Evolutionary conservation across 2,888 invertebrate species (phyloP).

Genomic region (Calameuta idolon): DNA sequence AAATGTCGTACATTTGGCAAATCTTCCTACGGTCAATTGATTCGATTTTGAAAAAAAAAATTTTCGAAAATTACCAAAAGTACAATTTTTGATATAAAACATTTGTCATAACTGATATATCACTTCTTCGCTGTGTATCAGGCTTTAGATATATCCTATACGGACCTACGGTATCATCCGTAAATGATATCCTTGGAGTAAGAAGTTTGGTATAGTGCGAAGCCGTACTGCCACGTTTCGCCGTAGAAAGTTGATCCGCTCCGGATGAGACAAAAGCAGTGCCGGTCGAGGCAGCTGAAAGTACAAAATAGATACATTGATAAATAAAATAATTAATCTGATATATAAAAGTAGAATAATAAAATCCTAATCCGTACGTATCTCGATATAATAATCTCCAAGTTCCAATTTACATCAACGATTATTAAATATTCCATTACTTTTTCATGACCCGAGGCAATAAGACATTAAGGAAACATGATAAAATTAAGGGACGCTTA

Average conservation of each 20-base stretch:
- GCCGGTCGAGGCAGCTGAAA: conserved; percentile 45
- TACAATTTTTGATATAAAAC: no score
- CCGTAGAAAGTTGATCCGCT: conserved; percentile 36
- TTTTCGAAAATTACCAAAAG: no score
- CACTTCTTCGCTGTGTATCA: neutral
- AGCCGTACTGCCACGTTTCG: conserved; percentile 49
- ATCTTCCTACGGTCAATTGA: neutral
- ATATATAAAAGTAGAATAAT: neutral
- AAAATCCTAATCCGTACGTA: neutral
- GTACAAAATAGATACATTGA: neutral
- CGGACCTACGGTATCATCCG: conserved; percentile 64
- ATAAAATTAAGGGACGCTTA: no score
- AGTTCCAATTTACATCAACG: neutral
- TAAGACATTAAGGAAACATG: no score
- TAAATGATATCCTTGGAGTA: conserved; percentile 63
- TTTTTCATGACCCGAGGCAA: no score
- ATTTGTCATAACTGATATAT: no score
- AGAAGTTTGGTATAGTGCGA: conserved; percentile 53
- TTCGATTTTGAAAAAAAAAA: neutral
- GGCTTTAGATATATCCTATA: conserved; percentile 9
- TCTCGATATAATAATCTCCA: neutral
- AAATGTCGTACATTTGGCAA: neutral
- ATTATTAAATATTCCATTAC: neutral
- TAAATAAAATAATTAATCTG: neutral
- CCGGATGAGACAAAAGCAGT: conserved; percentile 43